A percentile compares a stretch with the other conserved stretches of the same genome.
These are phyloP conservation scores for Grantiella picta DNA, from an alignment of 2,113 vertebrate genomes.

Conservation along the genomic window DNA sequence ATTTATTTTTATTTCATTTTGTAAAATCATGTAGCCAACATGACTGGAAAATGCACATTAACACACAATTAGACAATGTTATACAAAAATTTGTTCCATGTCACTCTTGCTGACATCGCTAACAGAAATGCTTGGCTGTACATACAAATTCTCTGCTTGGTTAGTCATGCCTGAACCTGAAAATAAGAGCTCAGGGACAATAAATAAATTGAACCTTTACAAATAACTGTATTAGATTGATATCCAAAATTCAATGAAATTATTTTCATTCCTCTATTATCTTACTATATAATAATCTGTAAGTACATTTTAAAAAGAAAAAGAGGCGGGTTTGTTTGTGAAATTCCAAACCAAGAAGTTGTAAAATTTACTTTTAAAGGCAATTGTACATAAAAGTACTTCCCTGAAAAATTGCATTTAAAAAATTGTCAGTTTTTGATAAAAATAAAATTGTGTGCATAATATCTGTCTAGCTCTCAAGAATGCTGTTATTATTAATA, in stretches of 20 bases:
- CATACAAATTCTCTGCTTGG: not conserved
- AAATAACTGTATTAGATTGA: not conserved
- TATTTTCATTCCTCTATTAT: not conserved
- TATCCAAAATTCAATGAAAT: not conserved
- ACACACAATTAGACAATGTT: not conserved
- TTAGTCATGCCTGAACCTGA: not conserved
- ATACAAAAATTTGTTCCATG: not conserved
- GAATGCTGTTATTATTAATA: not conserved
- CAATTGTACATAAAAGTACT: not conserved
- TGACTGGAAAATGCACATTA: not conserved
- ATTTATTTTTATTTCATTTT: not conserved
- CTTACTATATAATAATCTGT: not conserved
- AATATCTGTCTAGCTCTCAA: not conserved
- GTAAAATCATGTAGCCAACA: accelerated
- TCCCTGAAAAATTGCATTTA: not conserved
- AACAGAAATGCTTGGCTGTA: not conserved
- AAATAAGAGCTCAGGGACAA: not conserved
- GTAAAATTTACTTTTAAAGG: not conserved
- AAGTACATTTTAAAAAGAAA: not conserved
- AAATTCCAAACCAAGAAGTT: not conserved
- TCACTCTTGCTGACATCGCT: not conserved
- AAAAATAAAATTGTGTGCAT: not conserved
- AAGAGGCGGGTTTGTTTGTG: accelerated
- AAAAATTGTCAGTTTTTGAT: not conserved
- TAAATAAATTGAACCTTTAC: not conserved